Conservation (phyloP, 1,140 invertebrate species). For the Uloborus diversus region DNA sequence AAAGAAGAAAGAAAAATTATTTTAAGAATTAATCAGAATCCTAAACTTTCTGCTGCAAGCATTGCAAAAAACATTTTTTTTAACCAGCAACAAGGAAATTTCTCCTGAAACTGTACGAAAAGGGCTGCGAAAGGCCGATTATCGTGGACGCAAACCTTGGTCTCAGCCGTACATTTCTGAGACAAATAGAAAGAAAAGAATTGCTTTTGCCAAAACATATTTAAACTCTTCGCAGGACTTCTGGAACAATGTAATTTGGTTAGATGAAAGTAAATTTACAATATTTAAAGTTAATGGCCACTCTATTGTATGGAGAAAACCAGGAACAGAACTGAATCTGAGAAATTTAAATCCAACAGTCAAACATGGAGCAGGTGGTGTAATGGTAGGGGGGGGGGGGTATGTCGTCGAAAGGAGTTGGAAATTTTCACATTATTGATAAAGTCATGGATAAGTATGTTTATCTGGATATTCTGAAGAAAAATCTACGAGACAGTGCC, state of each 20-base stretch:
- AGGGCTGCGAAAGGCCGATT: neutral
- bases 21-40: neutral
- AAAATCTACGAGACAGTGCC: constrained; percentile 57
- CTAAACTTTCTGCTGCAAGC: neutral
- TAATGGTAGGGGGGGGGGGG: constrained; percentile 50
- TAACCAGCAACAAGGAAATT: neutral
- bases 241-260: constrained; percentile 32
- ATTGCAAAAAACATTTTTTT: neutral
- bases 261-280: constrained; percentile 45
- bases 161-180: neutral
- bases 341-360: constrained; percentile 11
- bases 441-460: constrained; percentile 3
- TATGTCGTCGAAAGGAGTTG: constrained; percentile 6
- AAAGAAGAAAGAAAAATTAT: constrained; percentile 4
- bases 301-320: constrained; percentile 5
- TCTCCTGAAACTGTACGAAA: neutral
- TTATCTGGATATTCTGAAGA: constrained; percentile 40
- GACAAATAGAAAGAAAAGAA: neutral
- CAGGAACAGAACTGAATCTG: neutral
- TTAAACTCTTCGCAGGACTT: constrained; percentile 1
- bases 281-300: constrained; percentile 1
- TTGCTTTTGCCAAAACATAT: neutral
- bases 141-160: neutral
- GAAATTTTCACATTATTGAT: constrained; percentile 10
- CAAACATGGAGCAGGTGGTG: constrained; percentile 30